A percentile compares a stretch with the other conserved stretches of the same genome.
These are phyloP conservation scores for Psix sp. DNA, from an alignment of 1,140 invertebrate species.

Conservation along the genomic window DNA sequence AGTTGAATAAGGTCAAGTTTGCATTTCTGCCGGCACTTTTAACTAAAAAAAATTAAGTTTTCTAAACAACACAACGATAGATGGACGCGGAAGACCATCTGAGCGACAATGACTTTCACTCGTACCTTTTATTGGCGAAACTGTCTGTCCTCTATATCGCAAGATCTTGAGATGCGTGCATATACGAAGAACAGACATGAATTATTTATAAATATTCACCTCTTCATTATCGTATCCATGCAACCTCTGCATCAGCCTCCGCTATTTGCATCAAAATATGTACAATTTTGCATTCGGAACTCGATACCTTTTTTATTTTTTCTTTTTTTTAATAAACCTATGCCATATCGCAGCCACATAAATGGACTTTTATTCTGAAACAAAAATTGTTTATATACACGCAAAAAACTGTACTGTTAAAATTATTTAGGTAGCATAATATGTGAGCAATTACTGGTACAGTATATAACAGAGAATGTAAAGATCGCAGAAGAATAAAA, in stretches of 20 bases:
- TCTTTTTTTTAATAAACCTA: neutral
- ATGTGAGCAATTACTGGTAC: too few species aligned
- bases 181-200: conserved; percentile 28
- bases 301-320: neutral
- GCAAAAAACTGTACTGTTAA: too few species aligned
- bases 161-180: conserved; percentile 43
- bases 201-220: conserved; percentile 57
- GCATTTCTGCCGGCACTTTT: conserved; percentile 30
- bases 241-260: conserved; percentile 20
- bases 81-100: conserved; percentile 49
- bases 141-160: conserved; percentile 29
- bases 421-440: too few species aligned
- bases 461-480: too few species aligned
- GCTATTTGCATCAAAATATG: conserved; percentile 33
- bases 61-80: conserved; percentile 32
- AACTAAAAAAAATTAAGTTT: conserved; percentile 23
- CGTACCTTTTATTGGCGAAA: conserved; percentile 55
- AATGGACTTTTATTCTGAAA: too few species aligned
- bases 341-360: too few species aligned
- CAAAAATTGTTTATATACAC: too few species aligned
- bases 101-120: conserved; percentile 63
- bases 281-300: conserved; percentile 9
- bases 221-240: conserved; percentile 45
- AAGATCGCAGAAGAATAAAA: too few species aligned
- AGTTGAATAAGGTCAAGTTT: conserved; percentile 47